These are phyloP conservation scores for Cataglyphis altisquamis DNA, from an alignment of 2,888 invertebrate species.

Conservation along the genomic window DNA sequence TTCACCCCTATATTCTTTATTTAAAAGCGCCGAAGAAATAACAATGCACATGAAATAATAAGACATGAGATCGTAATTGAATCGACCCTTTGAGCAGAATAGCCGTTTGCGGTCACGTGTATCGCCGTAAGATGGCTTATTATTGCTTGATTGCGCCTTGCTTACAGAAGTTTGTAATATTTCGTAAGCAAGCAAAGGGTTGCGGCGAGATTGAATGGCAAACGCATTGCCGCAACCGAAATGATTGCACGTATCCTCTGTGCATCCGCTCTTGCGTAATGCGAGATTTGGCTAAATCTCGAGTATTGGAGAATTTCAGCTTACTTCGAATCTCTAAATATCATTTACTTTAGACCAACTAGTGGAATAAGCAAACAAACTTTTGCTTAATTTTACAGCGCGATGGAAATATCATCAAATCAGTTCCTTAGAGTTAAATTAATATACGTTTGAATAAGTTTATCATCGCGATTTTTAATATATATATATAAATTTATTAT, in stretches of 20 bases:
- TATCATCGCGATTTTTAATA: not conserved
- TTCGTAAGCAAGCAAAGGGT: slow-evolving; percentile 77
- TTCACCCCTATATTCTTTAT: not conserved
- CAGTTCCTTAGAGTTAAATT: not conserved
- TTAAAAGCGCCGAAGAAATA: slow-evolving; percentile 20
- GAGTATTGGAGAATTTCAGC: not conserved
- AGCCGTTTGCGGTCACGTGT: slow-evolving; percentile 56
- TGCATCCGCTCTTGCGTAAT: slow-evolving; percentile 16
- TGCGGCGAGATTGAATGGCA: slow-evolving; percentile 74
- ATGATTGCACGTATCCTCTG: slow-evolving; percentile 30
- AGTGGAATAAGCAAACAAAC: not conserved
- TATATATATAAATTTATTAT: not conserved
- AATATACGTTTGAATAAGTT: not conserved
- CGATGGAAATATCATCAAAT: not conserved
- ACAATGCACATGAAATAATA: slow-evolving; percentile 2
- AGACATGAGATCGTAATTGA: slow-evolving; percentile 59
- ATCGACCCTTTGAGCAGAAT: slow-evolving; percentile 54
- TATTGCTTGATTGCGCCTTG: slow-evolving; percentile 77
- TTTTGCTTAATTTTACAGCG: not conserved
- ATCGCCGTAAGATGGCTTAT: slow-evolving; percentile 69
- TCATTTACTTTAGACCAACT: not conserved
- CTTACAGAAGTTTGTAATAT: slow-evolving; percentile 75
- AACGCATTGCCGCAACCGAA: slow-evolving; percentile 49
- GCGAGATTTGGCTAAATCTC: not conserved
- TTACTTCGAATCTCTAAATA: not conserved